phyloP scores from a whole-genome alignment of 1,140 invertebrate species.

The Portunus trituberculatus region DNA sequence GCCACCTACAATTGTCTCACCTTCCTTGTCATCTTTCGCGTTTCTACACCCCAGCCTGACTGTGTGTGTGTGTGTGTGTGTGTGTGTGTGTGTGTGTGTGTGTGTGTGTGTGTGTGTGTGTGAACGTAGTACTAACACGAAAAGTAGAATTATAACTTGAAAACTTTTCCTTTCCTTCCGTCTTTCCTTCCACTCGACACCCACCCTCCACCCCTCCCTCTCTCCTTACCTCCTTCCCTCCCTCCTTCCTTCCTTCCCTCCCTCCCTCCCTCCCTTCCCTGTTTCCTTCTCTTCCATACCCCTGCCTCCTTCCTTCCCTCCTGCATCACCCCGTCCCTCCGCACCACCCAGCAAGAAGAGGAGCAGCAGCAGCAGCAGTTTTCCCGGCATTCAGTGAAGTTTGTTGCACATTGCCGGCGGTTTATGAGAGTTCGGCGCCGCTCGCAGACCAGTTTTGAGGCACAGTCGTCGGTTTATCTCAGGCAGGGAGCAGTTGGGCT shows the following conservation, averaged over 20 bases:
- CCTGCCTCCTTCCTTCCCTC: neutral
- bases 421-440: constrained; percentile 33
- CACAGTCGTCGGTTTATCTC: constrained; percentile 20
- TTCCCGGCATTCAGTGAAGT: constrained; percentile 5
- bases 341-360: neutral
- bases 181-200: neutral
- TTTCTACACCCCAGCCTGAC: neutral
- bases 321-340: neutral
- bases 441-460: constrained; percentile 30
- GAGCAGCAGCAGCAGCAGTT: constrained; percentile 24
- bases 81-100: neutral
- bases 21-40: neutral
- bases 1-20: neutral
- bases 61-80: neutral
- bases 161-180: neutral
- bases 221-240: neutral
- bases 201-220: neutral
- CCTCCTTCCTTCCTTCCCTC: neutral
- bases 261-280: neutral
- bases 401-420: constrained; percentile 37
- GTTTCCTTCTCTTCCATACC: neutral
- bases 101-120: neutral
- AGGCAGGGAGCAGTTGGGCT: neutral
- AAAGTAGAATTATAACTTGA: neutral
- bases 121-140: neutral